These are phyloP conservation scores for Coregonus suidteri DNA, from an alignment of 2,797 vertebrate genomes.

Conservation along the genomic window DNA sequence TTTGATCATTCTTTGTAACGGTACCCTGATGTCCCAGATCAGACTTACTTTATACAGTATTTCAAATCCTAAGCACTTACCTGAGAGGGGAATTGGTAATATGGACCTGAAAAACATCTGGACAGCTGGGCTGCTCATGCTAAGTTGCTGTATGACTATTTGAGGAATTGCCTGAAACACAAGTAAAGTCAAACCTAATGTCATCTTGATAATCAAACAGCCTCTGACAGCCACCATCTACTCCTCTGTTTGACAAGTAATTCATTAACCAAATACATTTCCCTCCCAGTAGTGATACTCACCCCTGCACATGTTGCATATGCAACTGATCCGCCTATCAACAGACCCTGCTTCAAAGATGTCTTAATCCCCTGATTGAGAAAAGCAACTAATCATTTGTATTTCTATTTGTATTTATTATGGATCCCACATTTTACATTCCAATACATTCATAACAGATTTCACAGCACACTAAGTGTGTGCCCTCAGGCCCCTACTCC, in stretches of 20 bases:
- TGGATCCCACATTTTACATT: no score
- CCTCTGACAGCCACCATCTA: not conserved
- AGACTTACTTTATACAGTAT: no score
- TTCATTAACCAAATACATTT: no score
- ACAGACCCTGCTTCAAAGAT: constrained; percentile 55
- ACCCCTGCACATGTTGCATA: constrained; percentile 72
- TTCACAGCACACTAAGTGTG: no score
- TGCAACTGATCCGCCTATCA: constrained; percentile 65
- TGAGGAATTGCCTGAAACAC: constrained; percentile 75
- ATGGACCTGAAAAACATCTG: constrained; percentile 63
- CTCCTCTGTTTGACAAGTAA: no score
- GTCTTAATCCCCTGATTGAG: constrained; percentile 48
- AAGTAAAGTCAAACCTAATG: not conserved
- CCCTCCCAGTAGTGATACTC: constrained; percentile 34
- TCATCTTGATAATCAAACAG: not conserved
- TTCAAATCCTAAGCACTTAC: constrained; percentile 62
- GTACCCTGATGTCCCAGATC: no score
- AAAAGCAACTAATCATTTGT: constrained; percentile 13
- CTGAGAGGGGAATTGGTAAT: constrained; percentile 77
- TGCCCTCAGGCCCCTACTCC: no score
- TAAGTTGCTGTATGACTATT: constrained; percentile 63
- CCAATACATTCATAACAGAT: no score
- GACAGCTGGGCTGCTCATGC: constrained; percentile 20
- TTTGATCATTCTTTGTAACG: no score
- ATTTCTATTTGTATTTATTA: no score